Percentiles rank a stretch among this genome's conserved stretches.
Evolutionary conservation across 2,113 vertebrate genomes (phyloP).

Genomic region (Oceanodroma tethys): DNA sequence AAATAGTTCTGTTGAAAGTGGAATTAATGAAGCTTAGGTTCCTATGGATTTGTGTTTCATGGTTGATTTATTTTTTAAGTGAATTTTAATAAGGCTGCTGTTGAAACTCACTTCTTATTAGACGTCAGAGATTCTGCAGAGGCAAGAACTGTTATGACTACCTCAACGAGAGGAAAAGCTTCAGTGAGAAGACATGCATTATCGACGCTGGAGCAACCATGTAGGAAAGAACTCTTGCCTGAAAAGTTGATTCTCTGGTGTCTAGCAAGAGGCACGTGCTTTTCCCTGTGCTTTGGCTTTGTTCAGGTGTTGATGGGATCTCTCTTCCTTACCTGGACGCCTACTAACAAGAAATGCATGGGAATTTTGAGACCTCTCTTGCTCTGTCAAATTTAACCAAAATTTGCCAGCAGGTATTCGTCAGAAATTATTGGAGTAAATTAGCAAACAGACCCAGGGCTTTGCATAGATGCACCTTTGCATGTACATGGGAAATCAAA

Average conservation of each 20-base stretch:
- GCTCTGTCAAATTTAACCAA: not conserved
- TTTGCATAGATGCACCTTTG: not conserved
- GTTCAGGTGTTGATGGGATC: not conserved
- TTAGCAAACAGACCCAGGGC: not conserved
- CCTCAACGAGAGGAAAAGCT: not conserved
- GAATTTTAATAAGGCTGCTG: slow-evolving; percentile 28
- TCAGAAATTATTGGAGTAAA: not conserved
- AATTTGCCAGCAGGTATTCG: not conserved
- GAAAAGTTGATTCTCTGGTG: not conserved
- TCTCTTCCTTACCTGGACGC: not conserved
- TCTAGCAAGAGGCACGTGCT: not conserved
- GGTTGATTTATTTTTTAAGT: slow-evolving; percentile 42
- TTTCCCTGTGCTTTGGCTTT: not conserved
- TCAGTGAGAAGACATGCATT: not conserved
- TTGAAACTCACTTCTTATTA: slow-evolving; percentile 17
- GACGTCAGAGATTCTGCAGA: not conserved
- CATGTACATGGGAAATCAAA: not conserved
- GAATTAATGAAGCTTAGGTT: slow-evolving; percentile 37
- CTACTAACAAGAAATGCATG: not conserved
- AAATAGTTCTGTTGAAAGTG: not conserved
- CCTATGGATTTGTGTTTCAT: slow-evolving; percentile 33
- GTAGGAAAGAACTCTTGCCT: not conserved
- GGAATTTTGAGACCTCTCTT: not conserved
- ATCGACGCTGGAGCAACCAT: not conserved
- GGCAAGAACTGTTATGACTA: not conserved